These are phyloP conservation scores for Bolinopsis microptera DNA, from an alignment of 37 sponge, comb jelly and placozoan species.

Conservation along the genomic window DNA sequence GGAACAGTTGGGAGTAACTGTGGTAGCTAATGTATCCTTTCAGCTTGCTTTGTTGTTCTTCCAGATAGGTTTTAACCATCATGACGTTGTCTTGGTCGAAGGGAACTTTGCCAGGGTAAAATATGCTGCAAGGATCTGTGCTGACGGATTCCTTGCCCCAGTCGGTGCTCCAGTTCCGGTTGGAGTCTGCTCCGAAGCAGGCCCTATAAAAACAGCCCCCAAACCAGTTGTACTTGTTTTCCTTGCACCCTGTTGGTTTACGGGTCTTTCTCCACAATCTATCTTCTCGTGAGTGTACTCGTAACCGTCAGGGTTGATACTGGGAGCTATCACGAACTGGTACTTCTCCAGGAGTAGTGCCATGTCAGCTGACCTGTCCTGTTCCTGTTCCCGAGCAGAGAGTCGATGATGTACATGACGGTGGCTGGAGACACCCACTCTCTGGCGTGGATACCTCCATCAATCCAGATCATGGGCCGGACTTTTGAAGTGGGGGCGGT, in stretches of 20 bases:
- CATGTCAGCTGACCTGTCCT: background rate
- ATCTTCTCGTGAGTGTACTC: background rate
- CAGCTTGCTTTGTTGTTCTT: background rate
- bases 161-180: background rate
- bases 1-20: slow-evolving; percentile 60
- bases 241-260: background rate
- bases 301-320: slow-evolving; percentile 12
- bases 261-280: slow-evolving; percentile 2
- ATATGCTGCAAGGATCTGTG: background rate
- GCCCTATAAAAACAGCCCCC: background rate
- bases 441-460: slow-evolving; percentile 56
- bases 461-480: slow-evolving; percentile 29
- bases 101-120: slow-evolving; percentile 31
- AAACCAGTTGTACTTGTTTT: background rate
- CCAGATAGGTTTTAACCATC: background rate
- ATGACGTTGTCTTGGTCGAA: slow-evolving; percentile 24
- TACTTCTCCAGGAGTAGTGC: background rate
- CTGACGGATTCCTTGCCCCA: background rate
- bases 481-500: background rate
- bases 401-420: slow-evolving; percentile 53
- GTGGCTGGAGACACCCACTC: slow-evolving; percentile 64
- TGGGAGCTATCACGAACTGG: slow-evolving; percentile 14
- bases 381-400: background rate
- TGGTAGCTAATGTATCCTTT: slow-evolving; percentile 22
- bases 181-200: background rate